Conservation (phyloP, 2,888 invertebrate genomes). For the Orthonevra nobilis region DNA sequence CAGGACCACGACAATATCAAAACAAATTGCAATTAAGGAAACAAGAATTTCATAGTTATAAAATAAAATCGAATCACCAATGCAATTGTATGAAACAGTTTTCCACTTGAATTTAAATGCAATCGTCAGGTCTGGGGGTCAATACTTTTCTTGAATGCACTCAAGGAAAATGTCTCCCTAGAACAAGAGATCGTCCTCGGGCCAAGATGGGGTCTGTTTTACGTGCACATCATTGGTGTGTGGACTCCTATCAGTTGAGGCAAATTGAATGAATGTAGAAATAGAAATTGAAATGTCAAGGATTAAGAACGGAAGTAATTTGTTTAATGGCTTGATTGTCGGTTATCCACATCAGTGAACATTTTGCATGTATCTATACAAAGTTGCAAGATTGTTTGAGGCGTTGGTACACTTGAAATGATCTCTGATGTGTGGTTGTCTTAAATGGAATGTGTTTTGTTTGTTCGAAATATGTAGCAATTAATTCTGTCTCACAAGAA, state of each 20-base stretch:
- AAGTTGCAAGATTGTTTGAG: too few relatives aligned
- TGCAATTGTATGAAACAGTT: constrained; percentile 15
- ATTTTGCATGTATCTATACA: constrained; percentile 8
- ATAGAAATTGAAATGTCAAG: constrained; percentile 21
- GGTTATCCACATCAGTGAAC: background rate
- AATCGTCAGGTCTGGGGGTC: constrained; percentile 1
- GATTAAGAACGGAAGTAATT: constrained; percentile 29
- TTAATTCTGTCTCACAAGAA: too few relatives aligned
- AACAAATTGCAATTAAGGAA: constrained; percentile 13
- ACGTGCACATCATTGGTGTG: background rate
- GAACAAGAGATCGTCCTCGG: too few relatives aligned
- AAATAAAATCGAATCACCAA: constrained; percentile 23
- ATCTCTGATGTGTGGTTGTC: too few relatives aligned
- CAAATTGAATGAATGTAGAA: constrained; percentile 9
- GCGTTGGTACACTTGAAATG: too few relatives aligned
- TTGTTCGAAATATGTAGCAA: too few relatives aligned
- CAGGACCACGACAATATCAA: background rate
- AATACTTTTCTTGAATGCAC: background rate
- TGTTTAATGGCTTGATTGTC: constrained; percentile 27
- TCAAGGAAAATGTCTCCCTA: constrained; percentile 1
- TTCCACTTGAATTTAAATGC: constrained; percentile 11
- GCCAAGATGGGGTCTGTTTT: constrained; percentile 7
- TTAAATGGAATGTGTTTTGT: too few relatives aligned
- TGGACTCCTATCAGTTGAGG: constrained; percentile 6
- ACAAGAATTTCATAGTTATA: constrained; percentile 6